Evolutionary conservation across 2,113 vertebrate species (phyloP).

Genomic region (Ia io): DNA sequence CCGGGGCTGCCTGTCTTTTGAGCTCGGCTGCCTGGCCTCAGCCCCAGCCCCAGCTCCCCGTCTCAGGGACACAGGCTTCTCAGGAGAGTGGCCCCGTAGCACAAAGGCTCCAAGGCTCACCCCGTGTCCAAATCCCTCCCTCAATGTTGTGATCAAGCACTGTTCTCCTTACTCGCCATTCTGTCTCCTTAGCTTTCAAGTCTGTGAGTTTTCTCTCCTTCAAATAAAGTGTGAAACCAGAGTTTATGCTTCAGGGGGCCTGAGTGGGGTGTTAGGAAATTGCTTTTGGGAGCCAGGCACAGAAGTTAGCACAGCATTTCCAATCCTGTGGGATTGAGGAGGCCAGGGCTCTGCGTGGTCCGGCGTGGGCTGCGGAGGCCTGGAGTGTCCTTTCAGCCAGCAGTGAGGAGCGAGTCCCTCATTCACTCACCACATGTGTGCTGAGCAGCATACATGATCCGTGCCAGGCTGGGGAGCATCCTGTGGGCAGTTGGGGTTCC

Average conservation of each 20-base stretch:
- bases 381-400: not conserved
- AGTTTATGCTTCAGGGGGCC: not conserved
- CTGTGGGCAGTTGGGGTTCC: too few relatives aligned
- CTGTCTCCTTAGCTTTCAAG: not conserved
- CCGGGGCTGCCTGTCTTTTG: accelerated
- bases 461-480: not conserved
- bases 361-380: accelerated
- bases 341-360: accelerated
- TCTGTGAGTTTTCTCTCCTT: not conserved
- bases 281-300: not conserved
- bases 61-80: not conserved
- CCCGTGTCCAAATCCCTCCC: not conserved
- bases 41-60: too few relatives aligned
- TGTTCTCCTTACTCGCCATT: too few relatives aligned
- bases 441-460: accelerated
- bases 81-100: not conserved
- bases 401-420: accelerated
- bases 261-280: not conserved
- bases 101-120: not conserved
- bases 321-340: accelerated
- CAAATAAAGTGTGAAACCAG: not conserved
- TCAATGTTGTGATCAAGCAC: accelerated
- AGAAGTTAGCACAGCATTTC: accelerated
- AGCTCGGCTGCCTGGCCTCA: not conserved
- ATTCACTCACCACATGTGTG: accelerated